Percentiles rank a stretch among this genome's conserved stretches.
phyloP scores from a whole-genome alignment of 2,797 vertebrate species.

The Rallus crepitans region DNA sequence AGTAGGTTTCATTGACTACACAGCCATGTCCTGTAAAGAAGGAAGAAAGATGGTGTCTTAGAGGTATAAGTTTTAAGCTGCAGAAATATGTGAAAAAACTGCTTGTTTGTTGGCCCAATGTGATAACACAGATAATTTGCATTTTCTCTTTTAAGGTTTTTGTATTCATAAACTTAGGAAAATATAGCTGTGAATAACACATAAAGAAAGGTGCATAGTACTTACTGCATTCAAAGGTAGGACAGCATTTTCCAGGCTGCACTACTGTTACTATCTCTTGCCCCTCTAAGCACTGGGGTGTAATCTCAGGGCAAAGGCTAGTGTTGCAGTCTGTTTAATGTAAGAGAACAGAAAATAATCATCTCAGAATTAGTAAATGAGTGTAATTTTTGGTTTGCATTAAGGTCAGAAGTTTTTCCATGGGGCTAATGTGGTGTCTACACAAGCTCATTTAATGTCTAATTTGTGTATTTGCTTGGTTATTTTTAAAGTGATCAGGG shows the following conservation, averaged over 20 bases:
- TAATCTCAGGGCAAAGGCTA: slow-evolving; percentile 76
- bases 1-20: slow-evolving; percentile 50
- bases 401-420: background rate
- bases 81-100: background rate
- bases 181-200: background rate
- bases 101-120: background rate
- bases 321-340: slow-evolving; percentile 79
- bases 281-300: slow-evolving; percentile 78
- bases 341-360: background rate
- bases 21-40: slow-evolving; percentile 58
- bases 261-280: slow-evolving; percentile 60
- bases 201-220: background rate
- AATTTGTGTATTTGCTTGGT: background rate
- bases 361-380: background rate
- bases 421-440: background rate
- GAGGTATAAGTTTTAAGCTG: background rate
- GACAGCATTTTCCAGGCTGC: slow-evolving; percentile 86
- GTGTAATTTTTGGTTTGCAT: background rate
- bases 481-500: background rate
- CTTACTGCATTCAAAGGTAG: slow-evolving; percentile 84
- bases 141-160: background rate
- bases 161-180: background rate
- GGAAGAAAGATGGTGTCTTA: background rate
- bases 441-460: background rate
- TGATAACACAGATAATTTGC: background rate